Evolutionary conservation across 92 coral and sea anemone species (phyloP).

Genomic region (Metridium senile): DNA sequence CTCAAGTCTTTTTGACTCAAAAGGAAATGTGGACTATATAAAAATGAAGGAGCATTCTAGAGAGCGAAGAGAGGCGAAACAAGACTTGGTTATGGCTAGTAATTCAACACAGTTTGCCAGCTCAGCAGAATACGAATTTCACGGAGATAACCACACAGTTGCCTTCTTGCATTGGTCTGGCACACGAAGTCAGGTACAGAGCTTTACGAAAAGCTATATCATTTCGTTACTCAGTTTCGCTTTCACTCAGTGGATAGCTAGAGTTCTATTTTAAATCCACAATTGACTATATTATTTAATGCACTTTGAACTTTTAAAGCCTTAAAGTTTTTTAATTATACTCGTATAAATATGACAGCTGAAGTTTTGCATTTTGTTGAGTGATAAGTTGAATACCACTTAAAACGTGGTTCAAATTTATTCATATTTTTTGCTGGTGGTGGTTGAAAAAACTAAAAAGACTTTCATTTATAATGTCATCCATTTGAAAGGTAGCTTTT

Average conservation of each 20-base stretch:
- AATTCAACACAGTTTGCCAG: conserved; percentile 15
- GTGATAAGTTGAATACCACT: no score
- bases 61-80: background rate
- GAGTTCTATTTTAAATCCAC: background rate
- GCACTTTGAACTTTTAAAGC: background rate
- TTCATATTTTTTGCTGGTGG: background rate
- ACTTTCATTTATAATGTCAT: no score
- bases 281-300: background rate
- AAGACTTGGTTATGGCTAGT: background rate
- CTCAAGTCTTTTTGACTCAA: conserved; percentile 27
- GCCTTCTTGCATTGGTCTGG: conserved; percentile 78
- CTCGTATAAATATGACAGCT: no score
- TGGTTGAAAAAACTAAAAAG: no score
- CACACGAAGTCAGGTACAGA: conserved; percentile 47
- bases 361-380: background rate
- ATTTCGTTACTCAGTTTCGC: background rate
- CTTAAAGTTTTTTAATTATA: no score
- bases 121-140: conserved; percentile 49
- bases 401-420: background rate
- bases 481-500: no score
- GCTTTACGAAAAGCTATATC: background rate
- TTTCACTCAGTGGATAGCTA: background rate
- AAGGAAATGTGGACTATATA: conserved; percentile 15
- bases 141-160: conserved; percentile 61
- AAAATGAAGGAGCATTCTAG: conserved; percentile 13